Evolutionary conservation across 1,140 invertebrate genomes (phyloP), one percentile per base, ranked within the genome.

Genomic region (Calliopsis andreniformis): DNA sequence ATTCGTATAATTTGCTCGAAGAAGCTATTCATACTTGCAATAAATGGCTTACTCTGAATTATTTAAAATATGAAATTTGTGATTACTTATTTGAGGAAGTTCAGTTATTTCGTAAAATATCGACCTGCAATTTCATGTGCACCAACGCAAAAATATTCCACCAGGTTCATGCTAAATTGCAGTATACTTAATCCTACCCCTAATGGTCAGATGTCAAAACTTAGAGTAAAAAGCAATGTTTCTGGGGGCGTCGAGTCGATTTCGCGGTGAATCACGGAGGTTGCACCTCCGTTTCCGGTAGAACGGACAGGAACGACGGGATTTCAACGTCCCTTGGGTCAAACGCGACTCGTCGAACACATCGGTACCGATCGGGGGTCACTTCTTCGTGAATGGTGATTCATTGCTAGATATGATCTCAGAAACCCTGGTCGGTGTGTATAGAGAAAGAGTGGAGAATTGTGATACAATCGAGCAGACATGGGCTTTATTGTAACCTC

Each of bases 191-290:
- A n/a, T n/a, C n/a, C n/a, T n/a, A n/a, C n/a, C n/a, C n/a, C n/a
- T n/a, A n/a, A n/a, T n/a, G n/a, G n/a, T n/a, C n/a, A n/a, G n/a
- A n/a, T n/a, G n/a, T n/a, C n/a, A n/a, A n/a, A n/a, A n/a, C n/a
- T n/a, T n/a, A n/a, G n/a, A n/a, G n/a, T n/a, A n/a, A 63, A 14
- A 20, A 28, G 5, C 42, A 5, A 30, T 4, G 14, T n/a, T 35
- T 16, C 28, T 10, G 45, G 3, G 45, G 23, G 14, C 25, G 53
- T 61, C 32, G 42, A 18, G 2, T 56, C 42, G 47, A 45, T 61
- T 62, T 18, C 47, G 43, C 35, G 58, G n/a, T 18, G 39, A 68
- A 45, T 72, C 32, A 43, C 66, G 42, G 32, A 43, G 32, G 47
- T 20, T 28, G 32, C 43, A 28, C n/a, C 47, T 18, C 5, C 30